These are phyloP conservation scores for Sarcophaga variegata DNA, from an alignment of 2,888 invertebrate genomes.

Conservation along the genomic window DNA sequence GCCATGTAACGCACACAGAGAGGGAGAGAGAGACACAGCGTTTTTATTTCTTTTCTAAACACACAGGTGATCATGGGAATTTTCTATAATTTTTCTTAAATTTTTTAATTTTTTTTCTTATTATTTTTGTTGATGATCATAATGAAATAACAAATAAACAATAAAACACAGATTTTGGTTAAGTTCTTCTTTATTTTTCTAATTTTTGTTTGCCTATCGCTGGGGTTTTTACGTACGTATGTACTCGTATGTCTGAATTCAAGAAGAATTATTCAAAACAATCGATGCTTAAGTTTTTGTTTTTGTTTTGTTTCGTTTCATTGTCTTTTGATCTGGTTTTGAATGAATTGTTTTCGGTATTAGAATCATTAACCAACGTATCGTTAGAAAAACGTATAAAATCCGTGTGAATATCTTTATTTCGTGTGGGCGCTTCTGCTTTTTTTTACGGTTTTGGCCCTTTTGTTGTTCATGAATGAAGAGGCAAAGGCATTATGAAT, in stretches of 20 bases:
- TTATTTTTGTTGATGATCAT: conserved; percentile 34
- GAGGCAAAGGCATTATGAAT: conserved; percentile 24
- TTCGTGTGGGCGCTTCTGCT: conserved; percentile 67
- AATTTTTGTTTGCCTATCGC: conserved; percentile 12
- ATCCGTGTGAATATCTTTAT: conserved; percentile 65
- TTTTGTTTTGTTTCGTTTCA: conserved; percentile 49
- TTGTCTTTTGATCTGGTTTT: conserved; percentile 66
- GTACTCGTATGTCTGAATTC: not conserved
- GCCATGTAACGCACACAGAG: not conserved
- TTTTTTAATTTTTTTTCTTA: conserved; percentile 38
- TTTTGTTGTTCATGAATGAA: not conserved
- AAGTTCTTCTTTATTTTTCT: conserved; percentile 29
- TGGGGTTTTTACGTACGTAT: not conserved
- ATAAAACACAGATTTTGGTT: conserved; percentile 45
- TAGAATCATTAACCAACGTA: conserved; percentile 59
- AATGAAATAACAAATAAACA: conserved; percentile 45
- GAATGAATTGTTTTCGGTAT: conserved; percentile 53
- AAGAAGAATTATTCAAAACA: not conserved
- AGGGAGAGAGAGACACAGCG: too few relatives aligned
- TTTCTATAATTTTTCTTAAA: conserved; percentile 5
- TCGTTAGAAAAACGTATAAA: conserved; percentile 50
- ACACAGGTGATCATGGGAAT: conserved; percentile 67
- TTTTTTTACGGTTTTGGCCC: conserved; percentile 30
- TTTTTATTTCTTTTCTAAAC: conserved; percentile 4
- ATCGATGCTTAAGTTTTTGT: not conserved